These are phyloP conservation scores for Esox lucius DNA, from an alignment of 2,797 vertebrate species.

Conservation along the genomic window DNA sequence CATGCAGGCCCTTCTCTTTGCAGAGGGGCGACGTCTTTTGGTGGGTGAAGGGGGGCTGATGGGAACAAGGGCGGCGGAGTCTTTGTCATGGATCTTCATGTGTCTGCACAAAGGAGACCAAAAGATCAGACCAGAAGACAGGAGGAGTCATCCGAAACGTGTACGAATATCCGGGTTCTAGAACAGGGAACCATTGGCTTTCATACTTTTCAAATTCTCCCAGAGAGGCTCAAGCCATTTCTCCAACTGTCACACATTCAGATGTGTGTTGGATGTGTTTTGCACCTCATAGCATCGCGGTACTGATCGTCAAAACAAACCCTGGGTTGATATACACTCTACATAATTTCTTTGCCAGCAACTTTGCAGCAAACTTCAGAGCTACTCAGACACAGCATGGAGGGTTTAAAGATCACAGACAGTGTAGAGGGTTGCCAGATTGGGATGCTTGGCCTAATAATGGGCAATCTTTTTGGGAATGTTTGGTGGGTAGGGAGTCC, in stretches of 20 bases:
- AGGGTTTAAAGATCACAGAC: neutral
- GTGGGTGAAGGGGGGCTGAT: slow-evolving; percentile 83
- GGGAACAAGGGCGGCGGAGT: slow-evolving; percentile 74
- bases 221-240: too few relatives aligned
- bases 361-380: neutral
- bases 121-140: neutral
- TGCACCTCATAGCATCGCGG: neutral
- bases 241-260: too few relatives aligned
- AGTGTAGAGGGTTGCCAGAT: slow-evolving; percentile 12
- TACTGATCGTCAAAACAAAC: neutral
- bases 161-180: too few relatives aligned
- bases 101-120: slow-evolving; percentile 74
- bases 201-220: too few relatives aligned
- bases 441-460: slow-evolving; percentile 14
- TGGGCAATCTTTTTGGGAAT: slow-evolving; percentile 6
- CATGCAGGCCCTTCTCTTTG: slow-evolving; percentile 82
- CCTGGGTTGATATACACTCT: neutral
- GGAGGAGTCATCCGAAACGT: too few relatives aligned
- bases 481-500: slow-evolving; percentile 4
- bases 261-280: too few relatives aligned
- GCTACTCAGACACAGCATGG: too few relatives aligned
- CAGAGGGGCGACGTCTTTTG: slow-evolving; percentile 84
- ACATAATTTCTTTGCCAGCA: neutral
- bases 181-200: too few relatives aligned
- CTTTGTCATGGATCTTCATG: slow-evolving; percentile 98